Evolutionary conservation across 2,888 invertebrate species (phyloP).

Genomic region (Clanis bilineata): DNA sequence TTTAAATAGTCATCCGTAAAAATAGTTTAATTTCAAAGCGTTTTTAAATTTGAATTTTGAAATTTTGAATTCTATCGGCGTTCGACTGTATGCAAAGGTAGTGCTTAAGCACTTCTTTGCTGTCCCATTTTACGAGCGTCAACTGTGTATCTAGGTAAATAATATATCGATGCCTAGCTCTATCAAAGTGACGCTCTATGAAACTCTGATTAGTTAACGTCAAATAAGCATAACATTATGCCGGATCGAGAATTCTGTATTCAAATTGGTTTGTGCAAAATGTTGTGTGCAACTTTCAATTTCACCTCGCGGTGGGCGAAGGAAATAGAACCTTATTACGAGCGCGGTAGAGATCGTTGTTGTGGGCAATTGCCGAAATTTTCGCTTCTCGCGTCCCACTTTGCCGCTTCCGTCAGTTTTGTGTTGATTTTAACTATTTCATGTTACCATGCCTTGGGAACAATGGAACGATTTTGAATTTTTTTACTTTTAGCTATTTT

Average conservation of each 20-base stretch:
- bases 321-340: conserved; percentile 32
- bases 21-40: no score
- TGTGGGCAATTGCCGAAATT: conserved; percentile 48
- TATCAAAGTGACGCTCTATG: neutral
- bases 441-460: conserved; percentile 47
- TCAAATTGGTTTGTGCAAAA: conserved; percentile 78
- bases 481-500: no score
- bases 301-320: conserved; percentile 44
- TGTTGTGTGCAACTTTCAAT: conserved; percentile 69
- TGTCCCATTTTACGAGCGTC: no score
- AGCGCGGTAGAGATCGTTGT: conserved; percentile 37
- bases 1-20: no score
- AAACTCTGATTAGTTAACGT: conserved; percentile 3
- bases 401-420: conserved; percentile 64
- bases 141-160: no score
- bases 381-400: conserved; percentile 74
- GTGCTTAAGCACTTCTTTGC: no score
- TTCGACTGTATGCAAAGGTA: no score
- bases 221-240: conserved; percentile 32
- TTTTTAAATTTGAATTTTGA: no score
- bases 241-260: conserved; percentile 59
- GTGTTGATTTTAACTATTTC: conserved; percentile 73
- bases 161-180: no score
- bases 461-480: conserved; percentile 34
- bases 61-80: no score